Conservation (phyloP, 2,113 vertebrate genomes). For the Semicossyphus pulcher region DNA sequence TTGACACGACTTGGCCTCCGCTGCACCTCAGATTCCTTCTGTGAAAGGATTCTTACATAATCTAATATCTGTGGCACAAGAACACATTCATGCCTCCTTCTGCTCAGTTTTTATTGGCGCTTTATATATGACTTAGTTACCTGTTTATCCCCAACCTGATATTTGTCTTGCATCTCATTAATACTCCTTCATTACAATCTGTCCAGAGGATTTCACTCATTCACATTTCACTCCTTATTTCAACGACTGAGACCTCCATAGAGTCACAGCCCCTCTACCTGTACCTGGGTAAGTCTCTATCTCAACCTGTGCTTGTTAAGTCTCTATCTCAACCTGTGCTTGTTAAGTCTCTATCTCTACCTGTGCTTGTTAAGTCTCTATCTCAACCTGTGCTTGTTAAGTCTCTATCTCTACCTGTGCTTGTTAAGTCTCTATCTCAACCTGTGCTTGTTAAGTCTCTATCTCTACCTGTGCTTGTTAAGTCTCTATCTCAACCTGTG, state of each 20-base stretch:
- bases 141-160: slow-evolving; percentile 60
- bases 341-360: no score
- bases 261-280: not conserved
- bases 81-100: slow-evolving; percentile 81
- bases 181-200: slow-evolving; percentile 71
- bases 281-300: no score
- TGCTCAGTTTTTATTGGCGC: slow-evolving; percentile 81
- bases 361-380: not conserved
- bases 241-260: not conserved
- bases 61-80: slow-evolving; percentile 82
- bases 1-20: slow-evolving; percentile 78
- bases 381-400: no score
- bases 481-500: no score
- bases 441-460: no score
- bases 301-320: no score
- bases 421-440: no score
- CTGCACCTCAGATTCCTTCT: slow-evolving; percentile 68
- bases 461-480: no score
- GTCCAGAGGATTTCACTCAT: no score
- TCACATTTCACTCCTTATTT: slow-evolving; percentile 39
- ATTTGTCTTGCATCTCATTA: slow-evolving; percentile 80
- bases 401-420: no score
- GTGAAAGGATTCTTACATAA: slow-evolving; percentile 80
- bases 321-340: no score
- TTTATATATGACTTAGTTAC: slow-evolving; percentile 77